Conservation (phyloP, 2,888 invertebrate genomes). For the Amblyjoppa proteus region DNA sequence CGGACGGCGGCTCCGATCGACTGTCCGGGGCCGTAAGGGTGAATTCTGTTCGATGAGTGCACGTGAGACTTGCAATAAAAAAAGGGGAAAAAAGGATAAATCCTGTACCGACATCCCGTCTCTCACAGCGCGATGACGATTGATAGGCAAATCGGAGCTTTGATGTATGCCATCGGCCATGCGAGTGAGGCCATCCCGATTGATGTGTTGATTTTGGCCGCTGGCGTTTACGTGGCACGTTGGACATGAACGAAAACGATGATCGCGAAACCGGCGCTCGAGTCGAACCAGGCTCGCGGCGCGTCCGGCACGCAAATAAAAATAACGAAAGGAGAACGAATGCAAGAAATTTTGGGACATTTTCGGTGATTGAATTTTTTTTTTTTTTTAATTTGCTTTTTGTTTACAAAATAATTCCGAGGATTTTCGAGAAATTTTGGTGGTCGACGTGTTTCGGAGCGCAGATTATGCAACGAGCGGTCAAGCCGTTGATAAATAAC, state of each 20-base stretch:
- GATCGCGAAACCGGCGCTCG: constrained; percentile 74
- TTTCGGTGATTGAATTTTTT: no score
- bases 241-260: constrained; percentile 74
- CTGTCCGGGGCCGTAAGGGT: background rate
- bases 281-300: constrained; percentile 45
- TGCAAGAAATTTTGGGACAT: background rate
- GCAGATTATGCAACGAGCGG: no score
- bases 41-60: background rate
- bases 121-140: constrained; percentile 49
- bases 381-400: no score
- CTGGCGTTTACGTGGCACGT: constrained; percentile 66
- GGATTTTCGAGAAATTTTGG: no score
- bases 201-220: constrained; percentile 64
- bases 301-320: constrained; percentile 49
- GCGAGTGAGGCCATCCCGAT: constrained; percentile 38
- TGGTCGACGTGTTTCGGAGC: no score
- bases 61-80: background rate
- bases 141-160: constrained; percentile 61
- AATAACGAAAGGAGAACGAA: constrained; percentile 11
- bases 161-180: constrained; percentile 52
- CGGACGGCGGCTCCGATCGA: background rate
- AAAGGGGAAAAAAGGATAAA: constrained; percentile 5
- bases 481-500: no score
- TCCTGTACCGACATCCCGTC: constrained; percentile 22
- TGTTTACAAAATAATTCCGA: no score